Percentiles rank a stretch among this genome's conserved stretches.
Evolutionary conservation across 2,113 vertebrate genomes (phyloP).

Genomic region (Greenwoodochromis staneri): DNA sequence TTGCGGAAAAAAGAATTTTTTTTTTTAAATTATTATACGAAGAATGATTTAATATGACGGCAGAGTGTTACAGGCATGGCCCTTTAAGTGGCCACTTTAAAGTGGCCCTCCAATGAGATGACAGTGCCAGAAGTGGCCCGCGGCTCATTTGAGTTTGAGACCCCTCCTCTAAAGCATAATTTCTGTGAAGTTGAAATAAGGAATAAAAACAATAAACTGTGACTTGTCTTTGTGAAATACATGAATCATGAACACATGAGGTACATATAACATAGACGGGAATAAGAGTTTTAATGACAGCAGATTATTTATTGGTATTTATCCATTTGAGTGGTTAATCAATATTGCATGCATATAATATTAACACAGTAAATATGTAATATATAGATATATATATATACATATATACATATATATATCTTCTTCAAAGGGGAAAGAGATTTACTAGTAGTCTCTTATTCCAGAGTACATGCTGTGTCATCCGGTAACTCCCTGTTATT

Average conservation of each 20-base stretch:
- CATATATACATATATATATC: too few relatives aligned
- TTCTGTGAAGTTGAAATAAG: neutral
- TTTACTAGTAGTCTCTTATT: neutral
- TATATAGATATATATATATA: neutral
- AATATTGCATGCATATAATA: neutral
- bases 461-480: neutral
- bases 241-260: neutral
- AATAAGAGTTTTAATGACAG: neutral
- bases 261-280: neutral
- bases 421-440: neutral
- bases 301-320: neutral
- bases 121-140: neutral
- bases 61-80: neutral
- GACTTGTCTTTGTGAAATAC: neutral
- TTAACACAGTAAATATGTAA: neutral
- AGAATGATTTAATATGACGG: fast-evolving
- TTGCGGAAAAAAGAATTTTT: too few relatives aligned
- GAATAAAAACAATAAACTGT: neutral
- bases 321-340: neutral
- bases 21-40: neutral
- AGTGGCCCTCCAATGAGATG: fast-evolving
- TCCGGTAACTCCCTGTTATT: neutral
- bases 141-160: neutral
- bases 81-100: neutral
- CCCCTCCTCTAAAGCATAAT: fast-evolving